Percentiles rank a stretch among this genome's conserved stretches.
Evolutionary conservation across 2,888 invertebrate species (phyloP).

Genomic region (Druceiella hillmani): DNA sequence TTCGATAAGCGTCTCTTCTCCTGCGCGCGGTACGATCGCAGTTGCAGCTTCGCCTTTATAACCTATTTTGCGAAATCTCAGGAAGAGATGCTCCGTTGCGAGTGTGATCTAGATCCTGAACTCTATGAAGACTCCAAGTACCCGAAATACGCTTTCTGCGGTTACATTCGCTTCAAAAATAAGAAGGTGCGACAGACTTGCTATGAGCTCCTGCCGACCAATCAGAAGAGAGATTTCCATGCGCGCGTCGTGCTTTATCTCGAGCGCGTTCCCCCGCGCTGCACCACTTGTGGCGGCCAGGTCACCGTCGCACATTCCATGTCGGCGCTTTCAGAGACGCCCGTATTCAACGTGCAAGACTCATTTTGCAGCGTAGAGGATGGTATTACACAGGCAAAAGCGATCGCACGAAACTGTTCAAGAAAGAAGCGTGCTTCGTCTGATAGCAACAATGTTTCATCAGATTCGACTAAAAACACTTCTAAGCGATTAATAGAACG

Average conservation of each 20-base stretch:
- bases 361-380: too few species aligned
- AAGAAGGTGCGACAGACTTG: slow-evolving; percentile 46
- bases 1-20: slow-evolving; percentile 50
- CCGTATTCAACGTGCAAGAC: too few species aligned
- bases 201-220: slow-evolving; percentile 48
- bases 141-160: slow-evolving; percentile 54
- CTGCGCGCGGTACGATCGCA: slow-evolving; percentile 39
- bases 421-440: too few species aligned
- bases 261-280: slow-evolving; percentile 46
- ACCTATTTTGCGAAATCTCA: slow-evolving; percentile 5
- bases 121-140: slow-evolving; percentile 33
- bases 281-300: slow-evolving; percentile 44
- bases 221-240: slow-evolving; percentile 54
- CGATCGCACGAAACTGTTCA: too few species aligned
- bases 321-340: too few species aligned
- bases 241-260: slow-evolving; percentile 45
- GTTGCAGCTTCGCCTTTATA: slow-evolving; percentile 19
- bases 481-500: too few species aligned
- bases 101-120: slow-evolving; percentile 39
- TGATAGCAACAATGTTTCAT: too few species aligned
- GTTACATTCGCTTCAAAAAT: slow-evolving; percentile 51
- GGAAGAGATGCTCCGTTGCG: too few species aligned
- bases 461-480: too few species aligned
- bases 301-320: slow-evolving; percentile 24
- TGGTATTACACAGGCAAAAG: too few species aligned